Evolutionary conservation across 2,113 vertebrate species (phyloP), one percentile per base, ranked within the genome.

Genomic region (Sakesphorus luctuosus): DNA sequence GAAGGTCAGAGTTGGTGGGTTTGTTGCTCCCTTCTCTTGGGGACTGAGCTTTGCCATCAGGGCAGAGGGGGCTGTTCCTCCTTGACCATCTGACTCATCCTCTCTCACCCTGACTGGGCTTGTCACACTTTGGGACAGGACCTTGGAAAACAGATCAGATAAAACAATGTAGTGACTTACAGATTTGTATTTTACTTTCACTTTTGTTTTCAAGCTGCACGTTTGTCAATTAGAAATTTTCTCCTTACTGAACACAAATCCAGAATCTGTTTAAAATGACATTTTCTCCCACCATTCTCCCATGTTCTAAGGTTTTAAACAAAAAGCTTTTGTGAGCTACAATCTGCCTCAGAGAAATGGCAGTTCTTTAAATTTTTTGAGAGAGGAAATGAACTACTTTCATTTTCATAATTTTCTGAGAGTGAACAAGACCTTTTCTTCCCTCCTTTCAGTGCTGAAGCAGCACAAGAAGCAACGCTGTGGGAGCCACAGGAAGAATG

Each of bases 381-480:
- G 29, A 26, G 50, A 62, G 63, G 56, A 46, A 69, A 36, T 3
- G 10, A 71, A 84, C 74, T 52, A 20, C 2, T 18, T 46, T 6
- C 10, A 3, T 87, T 74, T 55, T 91, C 36, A 6, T 50, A 0
- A 24, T 76, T 81, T 63, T 87, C 31, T 59, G 71, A 26, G 79
- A 38, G 7, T 89, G 77, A 58, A n/a, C n/a, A 0, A 66, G 47
- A 77, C 47, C 33, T 89, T 52, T 87, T 72, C 28, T 92, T 95
- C 63, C 71, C 33, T 95, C 58, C 3, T 93, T 94, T 55, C 78
- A 98, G 98, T 36, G 26, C 53, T 90, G 77, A 87, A 92, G 67
- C 65, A 65, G 78, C 90, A 38, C 84, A 18, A 76, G 94, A 71
- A 43, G 61, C 17, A 7, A 85, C 10, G 2, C 66, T 66, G 44